A percentile compares a stretch with the other conserved stretches of the same genome.
phyloP scores from a whole-genome alignment of 2,797 vertebrate species.

The Rallus crepitans region DNA sequence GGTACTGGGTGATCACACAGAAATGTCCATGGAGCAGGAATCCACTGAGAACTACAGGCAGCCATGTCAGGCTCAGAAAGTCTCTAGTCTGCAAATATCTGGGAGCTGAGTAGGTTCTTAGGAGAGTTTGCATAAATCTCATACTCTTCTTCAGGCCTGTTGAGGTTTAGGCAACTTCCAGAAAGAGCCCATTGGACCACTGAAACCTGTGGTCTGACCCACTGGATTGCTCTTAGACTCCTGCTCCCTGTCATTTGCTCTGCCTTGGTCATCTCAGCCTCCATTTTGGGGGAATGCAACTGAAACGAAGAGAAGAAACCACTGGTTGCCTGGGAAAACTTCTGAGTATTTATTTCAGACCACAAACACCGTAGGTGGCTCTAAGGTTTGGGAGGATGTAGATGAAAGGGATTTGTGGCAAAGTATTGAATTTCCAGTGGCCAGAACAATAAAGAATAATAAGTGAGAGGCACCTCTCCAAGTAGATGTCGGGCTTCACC shows the following conservation, averaged over 20 bases:
- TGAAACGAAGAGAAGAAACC: not conserved
- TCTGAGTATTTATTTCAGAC: constrained; percentile 22
- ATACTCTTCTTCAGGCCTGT: not conserved
- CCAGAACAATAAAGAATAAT: constrained; percentile 34
- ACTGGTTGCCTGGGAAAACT: not conserved
- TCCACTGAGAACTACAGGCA: not conserved
- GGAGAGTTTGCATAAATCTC: not conserved
- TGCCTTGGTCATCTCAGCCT: not conserved
- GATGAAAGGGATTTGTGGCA: constrained; percentile 40
- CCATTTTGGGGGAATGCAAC: not conserved
- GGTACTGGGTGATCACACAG: not conserved
- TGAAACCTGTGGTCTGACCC: not conserved
- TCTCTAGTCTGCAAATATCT: not conserved
- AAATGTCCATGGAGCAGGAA: not conserved
- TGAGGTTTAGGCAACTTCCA: not conserved
- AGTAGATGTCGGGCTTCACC: not conserved
- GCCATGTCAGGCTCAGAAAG: not conserved
- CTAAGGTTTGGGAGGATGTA: not conserved
- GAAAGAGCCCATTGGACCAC: not conserved
- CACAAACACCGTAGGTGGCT: constrained; percentile 61
- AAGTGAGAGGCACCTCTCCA: constrained; percentile 28
- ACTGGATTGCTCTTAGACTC: not conserved
- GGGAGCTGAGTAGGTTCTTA: not conserved
- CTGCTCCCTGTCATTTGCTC: not conserved
- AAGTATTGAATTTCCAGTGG: constrained; percentile 32